Evolutionary conservation across 2,888 invertebrate genomes (phyloP).

Genomic region (Drosophila tanythrix): DNA sequence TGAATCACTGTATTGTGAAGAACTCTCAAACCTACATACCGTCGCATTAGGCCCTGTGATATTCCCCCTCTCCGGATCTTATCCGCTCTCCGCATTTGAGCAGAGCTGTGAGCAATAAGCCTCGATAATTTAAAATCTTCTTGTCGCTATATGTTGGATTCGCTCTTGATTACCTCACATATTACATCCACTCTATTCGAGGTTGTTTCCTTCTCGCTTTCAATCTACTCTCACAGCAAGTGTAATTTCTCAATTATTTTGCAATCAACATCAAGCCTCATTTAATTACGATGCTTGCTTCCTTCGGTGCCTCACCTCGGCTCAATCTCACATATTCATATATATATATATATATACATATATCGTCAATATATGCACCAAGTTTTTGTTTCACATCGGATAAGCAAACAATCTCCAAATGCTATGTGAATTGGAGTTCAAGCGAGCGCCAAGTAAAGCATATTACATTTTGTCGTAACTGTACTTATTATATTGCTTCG

Average conservation of each 20-base stretch:
- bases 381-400: slow-evolving; percentile 17
- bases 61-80: neutral
- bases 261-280: neutral
- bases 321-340: neutral
- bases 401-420: slow-evolving; percentile 68
- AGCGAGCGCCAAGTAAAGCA: slow-evolving; percentile 50
- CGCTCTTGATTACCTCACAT: neutral
- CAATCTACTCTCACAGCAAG: slow-evolving; percentile 7
- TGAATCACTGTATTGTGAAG: neutral
- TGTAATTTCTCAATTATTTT: neutral
- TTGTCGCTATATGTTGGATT: neutral
- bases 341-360: neutral
- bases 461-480: slow-evolving; percentile 67
- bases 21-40: neutral
- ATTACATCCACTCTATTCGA: neutral
- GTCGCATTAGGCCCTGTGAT: neutral
- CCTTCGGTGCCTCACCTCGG: neutral
- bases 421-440: slow-evolving; percentile 62
- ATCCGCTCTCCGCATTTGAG: neutral
- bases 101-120: neutral
- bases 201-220: neutral
- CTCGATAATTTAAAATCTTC: neutral
- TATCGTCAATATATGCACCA: neutral
- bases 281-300: slow-evolving; percentile 8
- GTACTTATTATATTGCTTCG: slow-evolving; percentile 57